Percentiles rank a stretch among this genome's conserved stretches.
Evolutionary conservation across 92 coral and sea anemone species (phyloP).

Genomic region (Ricordea florida): DNA sequence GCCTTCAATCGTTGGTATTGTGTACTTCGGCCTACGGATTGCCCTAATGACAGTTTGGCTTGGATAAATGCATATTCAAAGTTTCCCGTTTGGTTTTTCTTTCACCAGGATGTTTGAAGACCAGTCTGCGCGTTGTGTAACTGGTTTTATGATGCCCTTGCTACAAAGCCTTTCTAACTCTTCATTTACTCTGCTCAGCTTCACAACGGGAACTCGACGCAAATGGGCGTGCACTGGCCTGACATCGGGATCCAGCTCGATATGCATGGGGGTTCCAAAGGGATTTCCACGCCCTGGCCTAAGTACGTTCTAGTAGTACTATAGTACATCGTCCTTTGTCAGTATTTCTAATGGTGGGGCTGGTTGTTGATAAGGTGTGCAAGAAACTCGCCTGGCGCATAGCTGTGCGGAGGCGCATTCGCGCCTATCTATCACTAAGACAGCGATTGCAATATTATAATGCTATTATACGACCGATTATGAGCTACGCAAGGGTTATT

Average conservation of each 20-base stretch:
- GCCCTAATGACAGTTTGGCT: slow-evolving; percentile 20
- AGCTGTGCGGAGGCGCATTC: no score
- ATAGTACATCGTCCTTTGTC: slow-evolving; percentile 26
- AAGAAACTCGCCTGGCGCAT: no score
- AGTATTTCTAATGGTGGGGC: not conserved
- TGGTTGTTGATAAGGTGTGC: no score
- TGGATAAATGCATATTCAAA: slow-evolving; percentile 25
- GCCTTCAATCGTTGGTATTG: slow-evolving; percentile 13
- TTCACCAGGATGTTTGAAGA: slow-evolving; percentile 26
- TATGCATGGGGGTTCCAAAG: slow-evolving; percentile 46
- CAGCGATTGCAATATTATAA: no score
- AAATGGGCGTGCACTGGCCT: slow-evolving; percentile 41
- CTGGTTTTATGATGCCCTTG: slow-evolving; percentile 25
- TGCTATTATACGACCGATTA: no score
- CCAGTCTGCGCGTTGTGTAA: slow-evolving; percentile 40
- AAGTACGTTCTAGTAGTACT: slow-evolving; percentile 17
- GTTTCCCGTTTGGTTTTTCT: slow-evolving; percentile 40
- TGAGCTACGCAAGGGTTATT: no score
- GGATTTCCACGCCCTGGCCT: slow-evolving; percentile 50
- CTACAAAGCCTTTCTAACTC: slow-evolving; percentile 14
- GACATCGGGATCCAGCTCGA: slow-evolving; percentile 32
- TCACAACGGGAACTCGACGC: slow-evolving; percentile 43
- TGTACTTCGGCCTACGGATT: slow-evolving; percentile 26
- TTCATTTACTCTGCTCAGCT: slow-evolving; percentile 18
- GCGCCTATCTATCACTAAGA: no score